Evolutionary conservation across 1,140 invertebrate genomes (phyloP).

Genomic region (Hyphantria cunea): DNA sequence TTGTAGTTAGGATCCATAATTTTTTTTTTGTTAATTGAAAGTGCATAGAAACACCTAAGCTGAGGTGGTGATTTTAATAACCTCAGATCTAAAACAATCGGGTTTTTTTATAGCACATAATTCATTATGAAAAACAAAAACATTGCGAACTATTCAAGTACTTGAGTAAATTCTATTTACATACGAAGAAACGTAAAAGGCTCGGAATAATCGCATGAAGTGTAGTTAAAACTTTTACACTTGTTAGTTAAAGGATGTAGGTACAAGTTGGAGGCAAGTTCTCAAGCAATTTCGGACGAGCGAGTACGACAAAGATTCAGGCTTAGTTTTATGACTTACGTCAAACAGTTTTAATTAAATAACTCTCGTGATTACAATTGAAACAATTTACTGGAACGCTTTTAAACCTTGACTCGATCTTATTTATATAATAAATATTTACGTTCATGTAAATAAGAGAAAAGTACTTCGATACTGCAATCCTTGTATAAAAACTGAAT

Average conservation of each 20-base stretch:
- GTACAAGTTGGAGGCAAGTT: conserved; percentile 41
- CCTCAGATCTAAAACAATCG: too few species aligned
- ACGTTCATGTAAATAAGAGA: background rate
- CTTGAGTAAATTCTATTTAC: conserved; percentile 4
- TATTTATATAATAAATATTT: conserved; percentile 3
- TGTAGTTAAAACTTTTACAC: conserved; percentile 42
- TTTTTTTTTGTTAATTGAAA: too few species aligned
- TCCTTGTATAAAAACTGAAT: background rate
- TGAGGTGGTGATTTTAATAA: too few species aligned
- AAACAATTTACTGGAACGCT: conserved; percentile 34
- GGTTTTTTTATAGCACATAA: too few species aligned
- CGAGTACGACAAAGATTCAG: conserved; percentile 44
- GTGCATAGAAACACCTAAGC: too few species aligned
- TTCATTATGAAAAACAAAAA: too few species aligned
- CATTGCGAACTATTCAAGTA: too few species aligned
- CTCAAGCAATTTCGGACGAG: conserved; percentile 37
- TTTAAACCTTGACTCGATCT: background rate
- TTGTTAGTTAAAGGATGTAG: conserved; percentile 39
- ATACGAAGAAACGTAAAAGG: conserved; percentile 12
- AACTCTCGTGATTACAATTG: conserved; percentile 42
- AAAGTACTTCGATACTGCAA: background rate
- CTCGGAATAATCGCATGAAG: conserved; percentile 35
- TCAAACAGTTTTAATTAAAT: conserved; percentile 50
- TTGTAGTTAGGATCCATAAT: too few species aligned
- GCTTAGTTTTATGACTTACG: conserved; percentile 47